Base-by-base conservation (phyloP, 2,888 invertebrate genomes). In the Clitarchus hookeri region DNA sequence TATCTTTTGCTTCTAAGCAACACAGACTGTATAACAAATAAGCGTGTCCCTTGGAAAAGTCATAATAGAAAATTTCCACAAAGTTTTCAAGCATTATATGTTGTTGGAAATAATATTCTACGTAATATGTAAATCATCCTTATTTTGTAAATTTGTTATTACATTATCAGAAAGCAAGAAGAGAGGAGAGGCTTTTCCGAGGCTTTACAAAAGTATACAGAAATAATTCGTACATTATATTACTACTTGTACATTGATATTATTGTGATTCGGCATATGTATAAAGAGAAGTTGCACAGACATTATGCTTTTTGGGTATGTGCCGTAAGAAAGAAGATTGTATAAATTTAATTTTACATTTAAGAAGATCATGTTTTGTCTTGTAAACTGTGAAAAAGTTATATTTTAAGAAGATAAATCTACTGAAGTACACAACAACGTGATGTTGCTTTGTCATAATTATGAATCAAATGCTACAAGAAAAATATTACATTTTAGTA, bases 191-290 rank as follows among this genome's bases (percentile, higher is more conserved):
- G 1, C 16, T 65, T 48, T 12, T 12, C 6, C 8, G 65, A 23
- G 6, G 6, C 23, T 65, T 65, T 8, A 9, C n/a, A 65, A 65
- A 65, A 23, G 19, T 16, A 65, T 19, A 65, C 65, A 65, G n/a
- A 65, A 65, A 16, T 8, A 65, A n/a, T 65, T n/a, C 65, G n/a
- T n/a, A 65, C 65, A 16, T 23, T 65, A 23, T n/a, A 65, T 65
- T 65, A 65, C 11, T n/a, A 65, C 11, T 23, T n/a, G 65, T 65
- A n/a, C 19, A 65, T n/a, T n/a, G 16, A 65, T 65, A n/a, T 8
- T 65, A 65, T 65, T 65, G 65, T 65, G 65, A 65, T n/a, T n/a
- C n/a, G 65, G 65, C 65, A 65, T 65, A 23, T 65, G 65, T 65
- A 65, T 65, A 65, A 65, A 65, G n/a, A 23, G n/a, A 65, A 65